These are phyloP conservation scores for Leucophenga maculata DNA, from an alignment of 2,888 invertebrate species.

Conservation along the genomic window DNA sequence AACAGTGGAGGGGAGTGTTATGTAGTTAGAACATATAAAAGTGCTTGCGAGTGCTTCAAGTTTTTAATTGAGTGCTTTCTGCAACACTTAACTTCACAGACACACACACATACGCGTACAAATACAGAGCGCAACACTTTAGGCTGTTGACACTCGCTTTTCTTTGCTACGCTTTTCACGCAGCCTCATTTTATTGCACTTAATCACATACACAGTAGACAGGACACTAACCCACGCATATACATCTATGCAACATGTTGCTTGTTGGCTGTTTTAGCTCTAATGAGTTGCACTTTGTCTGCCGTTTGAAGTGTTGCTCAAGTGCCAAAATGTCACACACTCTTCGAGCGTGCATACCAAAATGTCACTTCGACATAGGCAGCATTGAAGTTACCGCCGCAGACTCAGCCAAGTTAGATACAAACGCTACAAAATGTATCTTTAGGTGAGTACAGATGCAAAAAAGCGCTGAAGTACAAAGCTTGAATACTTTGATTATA, in stretches of 20 bases:
- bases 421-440: neutral
- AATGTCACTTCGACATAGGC: neutral
- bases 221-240: neutral
- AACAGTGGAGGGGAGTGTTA: constrained; percentile 9
- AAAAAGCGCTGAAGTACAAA: neutral
- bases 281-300: constrained; percentile 64
- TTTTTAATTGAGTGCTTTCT: constrained; percentile 64
- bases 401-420: neutral
- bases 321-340: constrained; percentile 51
- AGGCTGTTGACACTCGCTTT: constrained; percentile 51
- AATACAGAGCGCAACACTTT: constrained; percentile 42
- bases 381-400: too few species aligned
- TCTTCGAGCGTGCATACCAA: neutral
- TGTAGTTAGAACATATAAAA: neutral
- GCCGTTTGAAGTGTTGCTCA: constrained; percentile 45
- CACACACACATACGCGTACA: constrained; percentile 33
- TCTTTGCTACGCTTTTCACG: neutral
- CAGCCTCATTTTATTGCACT: constrained; percentile 47
- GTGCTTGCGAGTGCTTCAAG: constrained; percentile 44
- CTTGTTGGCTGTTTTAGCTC: constrained; percentile 39
- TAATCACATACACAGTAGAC: constrained; percentile 49
- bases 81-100: constrained; percentile 43
- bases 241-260: neutral
- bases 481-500: constrained; percentile 15
- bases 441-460: neutral